Base-by-base conservation (phyloP, 1,140 invertebrate species). In the Drosophila orena region DNA sequence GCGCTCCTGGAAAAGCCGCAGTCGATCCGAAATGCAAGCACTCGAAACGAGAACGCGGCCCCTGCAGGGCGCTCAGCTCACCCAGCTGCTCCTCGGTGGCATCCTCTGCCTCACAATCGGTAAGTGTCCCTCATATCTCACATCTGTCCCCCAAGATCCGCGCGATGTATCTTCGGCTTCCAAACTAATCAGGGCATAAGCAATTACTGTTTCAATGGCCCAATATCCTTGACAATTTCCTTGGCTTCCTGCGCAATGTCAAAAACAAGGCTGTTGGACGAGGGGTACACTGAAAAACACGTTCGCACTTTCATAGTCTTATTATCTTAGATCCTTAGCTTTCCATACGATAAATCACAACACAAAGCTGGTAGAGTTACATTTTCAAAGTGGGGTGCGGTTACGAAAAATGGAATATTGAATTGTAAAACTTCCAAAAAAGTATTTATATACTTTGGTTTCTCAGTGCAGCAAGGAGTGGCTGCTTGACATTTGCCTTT, bases 41-140 rank as follows among this genome's bases (percentile, higher is more conserved):
- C 64, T 49, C 65, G 54, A 64, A 75, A 54, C 69, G 77, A 77
- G 58, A 56, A 54, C 55, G 49, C 57, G 64, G 64, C 66, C 57
- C 57, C 64, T 35, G 42, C 53, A 62, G 49, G 65, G 77, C 54
- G 43, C 69, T 52, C 47, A 50, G 8, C 47, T 50, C 8, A 11
- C 47, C n/a, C 47, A 50, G 60, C 69, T 88, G 46, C 76, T 88
- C 34, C 77, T 88, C 38, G 84, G 59, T 14, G 58, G 71, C 49
- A 71, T 88, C 65, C 72, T 88, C 47, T 89, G 66, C 35, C 76
- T 89, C 60, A 74, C 72, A 77, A 77, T 88, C 66, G 84, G 84
- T 88, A 74, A 89, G 84, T 89, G 40, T n/a, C 27, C 22, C 8
- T 38, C 34, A 17, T 10, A 47, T 22, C n/a, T n/a, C n/a, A n/a